phyloP scores from a whole-genome alignment of 2,888 invertebrate genomes.

The Agrochola macilenta region DNA sequence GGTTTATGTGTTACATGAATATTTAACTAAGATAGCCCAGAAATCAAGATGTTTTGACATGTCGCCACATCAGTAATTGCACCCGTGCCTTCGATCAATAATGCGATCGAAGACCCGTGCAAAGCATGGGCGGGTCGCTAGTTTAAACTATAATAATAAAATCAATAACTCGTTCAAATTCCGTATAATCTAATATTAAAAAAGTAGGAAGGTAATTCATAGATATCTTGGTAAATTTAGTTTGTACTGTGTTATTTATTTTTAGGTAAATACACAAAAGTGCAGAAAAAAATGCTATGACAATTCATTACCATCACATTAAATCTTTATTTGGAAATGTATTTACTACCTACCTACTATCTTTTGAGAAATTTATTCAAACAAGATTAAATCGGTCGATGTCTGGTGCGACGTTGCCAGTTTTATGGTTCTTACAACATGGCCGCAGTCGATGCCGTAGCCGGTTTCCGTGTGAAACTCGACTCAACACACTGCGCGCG shows the following conservation, averaged over 20 bases:
- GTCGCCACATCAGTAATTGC: neutral
- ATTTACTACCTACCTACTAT: conserved; percentile 25
- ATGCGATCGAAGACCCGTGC: no score
- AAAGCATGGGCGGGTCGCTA: neutral
- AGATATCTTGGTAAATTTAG: neutral
- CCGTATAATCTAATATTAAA: neutral
- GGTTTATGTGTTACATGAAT: neutral
- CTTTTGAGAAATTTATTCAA: conserved; percentile 76
- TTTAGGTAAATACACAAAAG: neutral
- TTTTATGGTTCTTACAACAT: conserved; percentile 88
- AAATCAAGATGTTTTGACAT: neutral
- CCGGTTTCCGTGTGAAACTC: conserved; percentile 90
- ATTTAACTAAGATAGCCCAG: neutral
- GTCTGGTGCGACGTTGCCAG: conserved; percentile 90
- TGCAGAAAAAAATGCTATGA: neutral
- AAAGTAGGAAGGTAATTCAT: neutral
- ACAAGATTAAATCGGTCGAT: conserved; percentile 89
- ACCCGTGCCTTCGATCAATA: no score
- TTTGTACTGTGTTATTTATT: neutral
- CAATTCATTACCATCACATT: neutral
- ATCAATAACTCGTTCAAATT: neutral
- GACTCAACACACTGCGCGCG: conserved; percentile 85
- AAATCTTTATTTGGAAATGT: conserved; percentile 25
- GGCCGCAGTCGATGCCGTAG: conserved; percentile 87
- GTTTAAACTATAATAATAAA: neutral